Evolutionary conservation across 2,113 vertebrate species (phyloP).

Genomic region (Peromyscus leucopus): DNA sequence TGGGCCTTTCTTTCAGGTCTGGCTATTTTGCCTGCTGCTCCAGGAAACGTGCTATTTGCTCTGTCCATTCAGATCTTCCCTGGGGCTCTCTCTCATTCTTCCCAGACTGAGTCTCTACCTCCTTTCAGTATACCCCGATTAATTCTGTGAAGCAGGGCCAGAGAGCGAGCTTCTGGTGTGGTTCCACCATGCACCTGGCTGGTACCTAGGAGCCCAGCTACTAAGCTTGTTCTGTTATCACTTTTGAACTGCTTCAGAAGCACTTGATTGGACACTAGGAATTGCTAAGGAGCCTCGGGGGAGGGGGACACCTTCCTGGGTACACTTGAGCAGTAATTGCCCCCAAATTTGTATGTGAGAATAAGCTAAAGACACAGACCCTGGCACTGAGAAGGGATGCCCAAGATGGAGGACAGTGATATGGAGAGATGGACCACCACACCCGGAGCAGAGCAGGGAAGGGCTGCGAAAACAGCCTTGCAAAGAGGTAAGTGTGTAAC

Average conservation of each 20-base stretch:
- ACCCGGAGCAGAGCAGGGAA: background rate
- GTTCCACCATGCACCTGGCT: accelerated
- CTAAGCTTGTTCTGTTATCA: background rate
- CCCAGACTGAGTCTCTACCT: background rate
- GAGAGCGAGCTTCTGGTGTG: background rate
- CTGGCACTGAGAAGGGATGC: background rate
- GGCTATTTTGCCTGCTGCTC: background rate
- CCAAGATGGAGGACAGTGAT: background rate
- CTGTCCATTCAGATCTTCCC: background rate
- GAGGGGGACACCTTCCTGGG: background rate
- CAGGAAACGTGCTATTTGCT: background rate
- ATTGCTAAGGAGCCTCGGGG: background rate
- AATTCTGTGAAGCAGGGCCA: background rate
- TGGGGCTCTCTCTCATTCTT: background rate
- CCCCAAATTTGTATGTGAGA: background rate
- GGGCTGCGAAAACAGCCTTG: background rate
- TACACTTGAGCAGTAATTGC: background rate
- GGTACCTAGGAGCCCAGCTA: background rate
- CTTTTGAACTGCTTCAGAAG: background rate
- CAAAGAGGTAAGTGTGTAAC: background rate
- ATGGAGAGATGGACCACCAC: background rate
- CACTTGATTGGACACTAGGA: background rate
- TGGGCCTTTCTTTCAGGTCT: background rate
- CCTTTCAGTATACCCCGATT: no score
- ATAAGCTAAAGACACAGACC: background rate